Base-by-base conservation (phyloP, 2,797 vertebrate species). In the Pseudopleuronectes americanus region DNA sequence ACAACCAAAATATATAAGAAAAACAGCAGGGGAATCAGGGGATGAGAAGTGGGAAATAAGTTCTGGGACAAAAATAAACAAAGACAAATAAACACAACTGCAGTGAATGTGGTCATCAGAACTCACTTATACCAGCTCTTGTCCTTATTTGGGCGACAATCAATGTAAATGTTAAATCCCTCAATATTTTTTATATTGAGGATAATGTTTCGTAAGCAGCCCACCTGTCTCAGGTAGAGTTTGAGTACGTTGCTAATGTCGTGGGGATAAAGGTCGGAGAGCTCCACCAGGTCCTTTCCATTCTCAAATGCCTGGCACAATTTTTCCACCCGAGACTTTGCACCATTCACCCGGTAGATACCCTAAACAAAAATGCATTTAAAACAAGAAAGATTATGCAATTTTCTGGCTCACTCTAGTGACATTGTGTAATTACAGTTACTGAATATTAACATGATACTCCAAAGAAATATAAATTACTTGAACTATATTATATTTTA, bases 201-300 rank as follows among this genome's bases (percentile, higher is more conserved):
- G 4, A 51, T 6, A 54, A 43, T 7, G 14, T 9, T 23, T 49
- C 0, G 69, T 31, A 57, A 64, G 60, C 71, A 52, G 66, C 88
- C 74, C 89, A 98, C 98, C 96, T 99, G 97, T 85, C 98, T 95
- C 84, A 99, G 95, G 92, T 99, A 99, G 52, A 99, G 90, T 82
- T 99, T 99, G 57, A 99, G 96, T 21, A 99, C 98, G 10, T 99
- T 99, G 93, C 97, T 98, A 71, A 99, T 99, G 89, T 99, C 98
- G 26, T 99, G 98, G 3, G 96, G 95, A 80, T 96, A 96, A 57
- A 97, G 96, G 12, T 99, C 97, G 0, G 97, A 98, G 19, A 98
- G 95, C 89, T 99, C 97, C 1, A 99, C 97, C 85, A 99, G 94
- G 82, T 99, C 96, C 81, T 97, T 97, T 55, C 97, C 97, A 9